phyloP scores from a whole-genome alignment of 1,140 invertebrate genomes.

The Tenebrio molitor region DNA sequence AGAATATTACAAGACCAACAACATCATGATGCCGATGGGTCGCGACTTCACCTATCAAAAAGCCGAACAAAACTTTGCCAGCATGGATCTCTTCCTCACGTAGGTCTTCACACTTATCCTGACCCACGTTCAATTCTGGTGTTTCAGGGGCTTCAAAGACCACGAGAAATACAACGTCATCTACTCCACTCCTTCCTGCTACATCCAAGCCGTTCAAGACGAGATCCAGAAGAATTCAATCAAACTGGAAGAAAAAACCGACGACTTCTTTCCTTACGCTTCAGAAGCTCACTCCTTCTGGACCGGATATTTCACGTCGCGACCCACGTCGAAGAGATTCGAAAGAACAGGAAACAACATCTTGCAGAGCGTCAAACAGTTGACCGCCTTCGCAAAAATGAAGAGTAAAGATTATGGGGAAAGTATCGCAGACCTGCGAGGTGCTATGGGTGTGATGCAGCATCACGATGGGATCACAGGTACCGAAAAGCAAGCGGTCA shows the following conservation, averaged over 20 bases:
- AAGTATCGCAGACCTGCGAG: slow-evolving; percentile 55
- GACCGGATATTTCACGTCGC: slow-evolving; percentile 88
- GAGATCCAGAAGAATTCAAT: neutral
- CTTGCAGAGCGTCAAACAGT: slow-evolving; percentile 73
- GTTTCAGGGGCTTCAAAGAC: slow-evolving; percentile 72
- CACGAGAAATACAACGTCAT: slow-evolving; percentile 72
- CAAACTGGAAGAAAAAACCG: slow-evolving; percentile 68
- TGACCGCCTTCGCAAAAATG: slow-evolving; percentile 43
- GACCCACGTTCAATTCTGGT: no score
- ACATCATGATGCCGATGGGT: slow-evolving; percentile 59
- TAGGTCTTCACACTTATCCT: slow-evolving; percentile 80
- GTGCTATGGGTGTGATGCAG: slow-evolving; percentile 74
- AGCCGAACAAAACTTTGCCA: slow-evolving; percentile 75
- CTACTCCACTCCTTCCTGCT: slow-evolving; percentile 85
- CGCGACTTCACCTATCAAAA: slow-evolving; percentile 67
- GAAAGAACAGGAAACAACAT: slow-evolving; percentile 76
- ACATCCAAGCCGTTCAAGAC: slow-evolving; percentile 74
- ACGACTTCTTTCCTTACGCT: slow-evolving; percentile 86
- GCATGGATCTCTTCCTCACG: no score
- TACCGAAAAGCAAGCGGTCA: slow-evolving; percentile 81
- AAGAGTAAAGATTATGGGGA: slow-evolving; percentile 7
- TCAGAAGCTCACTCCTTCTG: slow-evolving; percentile 79
- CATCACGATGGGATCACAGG: slow-evolving; percentile 79
- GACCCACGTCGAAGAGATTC: slow-evolving; percentile 77
- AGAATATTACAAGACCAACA: slow-evolving; percentile 53